Conservation (phyloP, 2,797 vertebrate genomes). For the Alca torda region DNA sequence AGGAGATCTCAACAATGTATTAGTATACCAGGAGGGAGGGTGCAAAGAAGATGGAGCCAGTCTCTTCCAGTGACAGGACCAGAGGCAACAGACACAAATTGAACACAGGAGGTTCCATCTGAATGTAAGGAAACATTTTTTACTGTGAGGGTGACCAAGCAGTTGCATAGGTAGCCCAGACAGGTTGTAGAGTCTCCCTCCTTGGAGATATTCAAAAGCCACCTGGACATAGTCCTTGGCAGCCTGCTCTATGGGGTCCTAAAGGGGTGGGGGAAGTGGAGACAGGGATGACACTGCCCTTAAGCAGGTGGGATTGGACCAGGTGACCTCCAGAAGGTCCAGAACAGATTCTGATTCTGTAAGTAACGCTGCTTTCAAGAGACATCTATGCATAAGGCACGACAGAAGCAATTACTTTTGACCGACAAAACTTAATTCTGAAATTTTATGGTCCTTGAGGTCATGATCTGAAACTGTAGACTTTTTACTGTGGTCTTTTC, state of each 20-base stretch:
- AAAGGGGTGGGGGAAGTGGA: fast-evolving
- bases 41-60: neutral
- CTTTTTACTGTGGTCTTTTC: neutral
- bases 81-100: neutral
- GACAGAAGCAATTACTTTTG: neutral
- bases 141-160: neutral
- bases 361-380: neutral
- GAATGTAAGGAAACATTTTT: neutral
- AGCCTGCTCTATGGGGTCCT: neutral
- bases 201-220: neutral
- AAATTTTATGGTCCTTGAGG: neutral
- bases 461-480: neutral
- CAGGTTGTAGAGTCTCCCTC: neutral
- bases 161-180: neutral
- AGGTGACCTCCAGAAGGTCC: neutral
- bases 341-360: neutral
- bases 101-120: neutral
- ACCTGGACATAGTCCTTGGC: neutral
- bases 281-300: neutral
- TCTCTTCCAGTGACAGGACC: neutral
- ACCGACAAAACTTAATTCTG: neutral
- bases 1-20: neutral
- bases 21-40: neutral
- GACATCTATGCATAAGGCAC: neutral
- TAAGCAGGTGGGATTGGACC: neutral